These are phyloP conservation scores for Chaunax sp. DNA, from an alignment of 2,797 vertebrate species.

Conservation along the genomic window DNA sequence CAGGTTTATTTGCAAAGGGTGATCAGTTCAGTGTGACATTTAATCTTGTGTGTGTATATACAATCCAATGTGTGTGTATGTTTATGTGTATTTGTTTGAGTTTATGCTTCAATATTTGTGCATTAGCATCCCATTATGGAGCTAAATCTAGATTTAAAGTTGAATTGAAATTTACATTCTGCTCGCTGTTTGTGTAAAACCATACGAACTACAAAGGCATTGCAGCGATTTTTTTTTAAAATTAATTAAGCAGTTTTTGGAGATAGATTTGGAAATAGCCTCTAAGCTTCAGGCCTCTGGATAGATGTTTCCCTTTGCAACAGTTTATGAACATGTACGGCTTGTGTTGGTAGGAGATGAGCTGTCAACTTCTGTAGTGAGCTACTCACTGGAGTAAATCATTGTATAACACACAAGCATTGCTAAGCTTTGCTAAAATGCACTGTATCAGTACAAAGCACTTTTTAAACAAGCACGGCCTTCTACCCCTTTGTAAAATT, in stretches of 20 bases:
- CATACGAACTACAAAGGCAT: neutral
- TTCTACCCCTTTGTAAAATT: too few relatives aligned
- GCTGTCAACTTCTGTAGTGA: conserved; percentile 9
- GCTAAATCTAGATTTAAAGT: too few relatives aligned
- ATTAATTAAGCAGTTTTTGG: neutral
- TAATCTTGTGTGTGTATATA: conserved; percentile 24
- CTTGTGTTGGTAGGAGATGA: conserved; percentile 18
- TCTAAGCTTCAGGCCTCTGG: neutral
- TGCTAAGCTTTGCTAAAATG: too few relatives aligned
- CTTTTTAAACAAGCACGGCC: neutral
- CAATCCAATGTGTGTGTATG: neutral
- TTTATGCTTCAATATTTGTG: conserved; percentile 3
- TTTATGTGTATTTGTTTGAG: conserved; percentile 11
- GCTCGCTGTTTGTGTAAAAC: neutral
- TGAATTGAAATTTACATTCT: too few relatives aligned
- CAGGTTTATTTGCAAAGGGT: conserved; percentile 41
- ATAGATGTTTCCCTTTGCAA: neutral
- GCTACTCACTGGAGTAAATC: too few relatives aligned
- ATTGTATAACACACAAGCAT: too few relatives aligned
- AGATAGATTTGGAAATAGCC: neutral
- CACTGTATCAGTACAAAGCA: too few relatives aligned
- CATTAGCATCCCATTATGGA: too few relatives aligned
- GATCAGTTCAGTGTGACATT: conserved; percentile 49
- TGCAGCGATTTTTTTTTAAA: neutral
- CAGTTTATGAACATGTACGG: neutral